Conservation (phyloP, 2,113 vertebrate genomes). For the Pandion haliaetus region DNA sequence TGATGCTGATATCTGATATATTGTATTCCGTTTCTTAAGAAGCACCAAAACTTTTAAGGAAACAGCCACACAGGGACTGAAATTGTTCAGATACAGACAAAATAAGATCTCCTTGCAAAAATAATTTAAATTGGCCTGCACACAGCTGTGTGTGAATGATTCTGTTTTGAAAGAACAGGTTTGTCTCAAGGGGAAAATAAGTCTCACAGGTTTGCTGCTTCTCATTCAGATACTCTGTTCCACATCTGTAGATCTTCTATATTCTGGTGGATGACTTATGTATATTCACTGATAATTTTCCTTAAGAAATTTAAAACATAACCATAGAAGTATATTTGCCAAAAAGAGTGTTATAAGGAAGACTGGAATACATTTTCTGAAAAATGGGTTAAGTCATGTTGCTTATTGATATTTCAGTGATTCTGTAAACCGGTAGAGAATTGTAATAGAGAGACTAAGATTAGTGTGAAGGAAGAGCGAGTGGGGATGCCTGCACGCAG, state of each 20-base stretch:
- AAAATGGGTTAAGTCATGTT: not conserved
- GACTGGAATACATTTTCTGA: not conserved
- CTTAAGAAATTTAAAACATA: not conserved
- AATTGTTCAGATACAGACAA: not conserved
- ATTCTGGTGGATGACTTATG: not conserved
- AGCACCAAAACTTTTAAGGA: not conserved
- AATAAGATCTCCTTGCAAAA: not conserved
- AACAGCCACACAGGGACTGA: not conserved
- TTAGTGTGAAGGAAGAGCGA: not conserved
- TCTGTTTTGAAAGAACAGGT: not conserved
- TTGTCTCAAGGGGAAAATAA: not conserved
- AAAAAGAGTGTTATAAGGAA: not conserved
- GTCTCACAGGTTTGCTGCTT: not conserved
- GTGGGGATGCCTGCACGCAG: not conserved
- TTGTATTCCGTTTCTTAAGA: not conserved
- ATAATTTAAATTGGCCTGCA: not conserved
- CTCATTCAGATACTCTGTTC: not conserved
- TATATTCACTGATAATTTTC: not conserved
- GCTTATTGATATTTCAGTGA: not conserved
- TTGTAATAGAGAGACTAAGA: not conserved
- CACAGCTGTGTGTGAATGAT: not conserved
- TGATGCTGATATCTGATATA: not conserved
- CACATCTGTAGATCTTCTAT: not conserved
- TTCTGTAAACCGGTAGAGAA: not conserved
- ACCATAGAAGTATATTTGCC: not conserved